These are phyloP conservation scores for Brachyhypopomus occidentalis DNA, from an alignment of 2,113 vertebrate genomes.

Conservation along the genomic window DNA sequence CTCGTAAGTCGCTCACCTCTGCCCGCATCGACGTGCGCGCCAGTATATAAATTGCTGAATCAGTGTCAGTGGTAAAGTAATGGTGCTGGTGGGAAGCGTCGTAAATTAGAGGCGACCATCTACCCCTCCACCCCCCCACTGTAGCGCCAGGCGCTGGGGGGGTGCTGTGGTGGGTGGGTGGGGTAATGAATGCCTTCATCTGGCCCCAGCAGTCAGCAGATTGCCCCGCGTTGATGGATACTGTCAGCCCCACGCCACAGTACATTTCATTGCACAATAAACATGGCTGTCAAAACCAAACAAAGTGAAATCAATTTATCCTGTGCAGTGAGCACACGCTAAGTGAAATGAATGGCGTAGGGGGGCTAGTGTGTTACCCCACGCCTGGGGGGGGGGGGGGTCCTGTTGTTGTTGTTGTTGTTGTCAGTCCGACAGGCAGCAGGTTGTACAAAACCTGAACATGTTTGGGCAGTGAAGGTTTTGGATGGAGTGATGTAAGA, in stretches of 20 bases:
- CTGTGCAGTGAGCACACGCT: constrained; percentile 96
- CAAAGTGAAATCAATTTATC: constrained; percentile 99
- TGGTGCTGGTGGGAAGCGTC: constrained; percentile 77
- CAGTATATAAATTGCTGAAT: constrained; percentile 90
- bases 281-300: constrained; percentile 98
- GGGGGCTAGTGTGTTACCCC: constrained; percentile 85
- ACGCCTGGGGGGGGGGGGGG: constrained; percentile 57
- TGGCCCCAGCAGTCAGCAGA: constrained; percentile 97
- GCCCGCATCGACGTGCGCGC: constrained; percentile 72
- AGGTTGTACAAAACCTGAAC: constrained; percentile 6
- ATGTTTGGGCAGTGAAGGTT: background rate
- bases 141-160: constrained; percentile 62
- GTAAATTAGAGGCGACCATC: constrained; percentile 90
- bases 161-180: constrained; percentile 84
- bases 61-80: constrained; percentile 94
- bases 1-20: constrained; percentile 76
- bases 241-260: constrained; percentile 93
- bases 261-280: constrained; percentile 99
- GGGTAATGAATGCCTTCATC: constrained; percentile 99
- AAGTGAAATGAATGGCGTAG: constrained; percentile 99
- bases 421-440: background rate
- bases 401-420: constrained; percentile 59
- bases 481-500: constrained; percentile 5
- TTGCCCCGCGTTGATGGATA: constrained; percentile 97
- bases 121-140: constrained; percentile 76